phyloP scores from a whole-genome alignment of 2,113 vertebrate genomes.

The Chionis minor region DNA sequence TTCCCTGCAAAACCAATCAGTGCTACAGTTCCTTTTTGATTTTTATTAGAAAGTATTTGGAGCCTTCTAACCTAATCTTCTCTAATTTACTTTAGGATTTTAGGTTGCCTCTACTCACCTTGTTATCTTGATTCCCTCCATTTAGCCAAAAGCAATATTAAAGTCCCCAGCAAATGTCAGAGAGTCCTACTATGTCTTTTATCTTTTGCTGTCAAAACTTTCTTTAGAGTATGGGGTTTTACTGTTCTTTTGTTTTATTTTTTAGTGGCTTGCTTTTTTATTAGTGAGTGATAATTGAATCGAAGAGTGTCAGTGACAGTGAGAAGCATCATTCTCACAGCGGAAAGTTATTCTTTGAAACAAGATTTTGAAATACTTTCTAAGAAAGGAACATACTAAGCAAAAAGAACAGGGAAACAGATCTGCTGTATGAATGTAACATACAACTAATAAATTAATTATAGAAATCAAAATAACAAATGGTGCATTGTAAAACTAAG shows the following conservation, averaged over 20 bases:
- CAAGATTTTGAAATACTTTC: neutral
- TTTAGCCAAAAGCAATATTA: neutral
- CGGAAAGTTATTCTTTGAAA: neutral
- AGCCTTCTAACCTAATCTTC: neutral
- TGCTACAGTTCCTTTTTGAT: accelerated
- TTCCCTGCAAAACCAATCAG: neutral
- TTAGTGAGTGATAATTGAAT: neutral
- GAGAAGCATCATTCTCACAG: neutral
- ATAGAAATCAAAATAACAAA: neutral
- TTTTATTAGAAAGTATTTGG: neutral
- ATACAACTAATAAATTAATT: neutral
- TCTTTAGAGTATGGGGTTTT: neutral
- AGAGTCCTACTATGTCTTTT: neutral
- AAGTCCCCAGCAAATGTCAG: neutral
- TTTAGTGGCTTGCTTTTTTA: neutral
- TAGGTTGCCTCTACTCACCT: neutral
- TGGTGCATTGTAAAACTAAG: neutral
- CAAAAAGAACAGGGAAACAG: neutral
- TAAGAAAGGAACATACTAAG: neutral
- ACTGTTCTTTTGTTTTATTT: neutral
- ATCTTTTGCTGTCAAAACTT: neutral
- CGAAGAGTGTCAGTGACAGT: neutral
- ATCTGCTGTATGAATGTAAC: neutral
- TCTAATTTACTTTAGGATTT: neutral
- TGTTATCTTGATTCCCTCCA: neutral